Evolutionary conservation across 2,797 vertebrate species (phyloP).

Genomic region (Girardinus metallicus): DNA sequence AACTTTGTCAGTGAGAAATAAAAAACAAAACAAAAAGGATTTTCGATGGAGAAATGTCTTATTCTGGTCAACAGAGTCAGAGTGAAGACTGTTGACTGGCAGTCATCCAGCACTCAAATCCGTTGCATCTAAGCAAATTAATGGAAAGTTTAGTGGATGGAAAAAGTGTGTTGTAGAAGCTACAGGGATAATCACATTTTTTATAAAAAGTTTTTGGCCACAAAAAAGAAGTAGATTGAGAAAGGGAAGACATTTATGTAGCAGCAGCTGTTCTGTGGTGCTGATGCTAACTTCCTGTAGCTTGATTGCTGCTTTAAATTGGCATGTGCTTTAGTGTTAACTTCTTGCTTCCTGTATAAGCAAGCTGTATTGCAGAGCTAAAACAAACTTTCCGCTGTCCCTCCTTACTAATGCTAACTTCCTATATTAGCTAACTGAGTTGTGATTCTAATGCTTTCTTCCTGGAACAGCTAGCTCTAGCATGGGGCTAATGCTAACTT

Average conservation of each 20-base stretch:
- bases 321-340: neutral
- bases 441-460: too few species aligned
- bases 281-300: too few species aligned
- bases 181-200: neutral
- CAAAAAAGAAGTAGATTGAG: neutral
- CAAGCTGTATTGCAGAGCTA: neutral
- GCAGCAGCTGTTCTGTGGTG: too few species aligned
- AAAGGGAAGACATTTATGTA: neutral
- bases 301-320: too few species aligned
- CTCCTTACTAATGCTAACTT: neutral
- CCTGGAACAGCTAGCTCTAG: neutral
- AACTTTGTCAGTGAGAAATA: neutral
- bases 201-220: too few species aligned
- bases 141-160: neutral
- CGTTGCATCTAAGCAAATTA: neutral
- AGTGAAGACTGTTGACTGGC: neutral
- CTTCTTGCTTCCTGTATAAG: neutral
- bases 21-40: neutral
- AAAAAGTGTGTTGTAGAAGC: neutral
- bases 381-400: neutral
- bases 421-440: neutral
- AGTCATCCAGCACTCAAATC: neutral
- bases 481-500: neutral
- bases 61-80: neutral
- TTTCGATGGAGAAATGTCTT: neutral